phyloP scores from a whole-genome alignment of 2,797 vertebrate species.

The Cetoscarus ocellatus region DNA sequence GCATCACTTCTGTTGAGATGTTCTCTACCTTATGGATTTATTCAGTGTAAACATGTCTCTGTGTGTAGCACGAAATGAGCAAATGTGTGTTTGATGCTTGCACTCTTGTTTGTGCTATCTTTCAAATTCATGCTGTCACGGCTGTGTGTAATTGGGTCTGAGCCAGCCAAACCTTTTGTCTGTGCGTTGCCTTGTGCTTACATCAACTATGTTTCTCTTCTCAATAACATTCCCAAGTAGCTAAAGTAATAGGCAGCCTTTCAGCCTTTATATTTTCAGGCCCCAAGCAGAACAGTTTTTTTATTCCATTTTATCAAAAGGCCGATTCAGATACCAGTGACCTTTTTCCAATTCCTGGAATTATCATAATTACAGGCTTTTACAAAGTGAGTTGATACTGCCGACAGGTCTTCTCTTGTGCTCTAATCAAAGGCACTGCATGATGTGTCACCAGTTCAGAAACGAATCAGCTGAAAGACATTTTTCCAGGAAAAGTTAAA shows the following conservation, averaged over 20 bases:
- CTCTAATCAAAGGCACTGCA: background rate
- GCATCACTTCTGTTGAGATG: slow-evolving; percentile 22
- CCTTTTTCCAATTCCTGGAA: slow-evolving; percentile 10
- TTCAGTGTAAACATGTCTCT: slow-evolving; percentile 15
- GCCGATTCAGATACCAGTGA: slow-evolving; percentile 1
- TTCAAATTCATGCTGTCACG: slow-evolving; percentile 47
- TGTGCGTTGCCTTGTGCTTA: slow-evolving; percentile 62
- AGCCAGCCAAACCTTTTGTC: slow-evolving; percentile 57
- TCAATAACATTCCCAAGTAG: slow-evolving; percentile 24
- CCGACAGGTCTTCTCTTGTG: background rate
- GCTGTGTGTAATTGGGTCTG: slow-evolving; percentile 56
- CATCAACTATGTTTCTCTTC: slow-evolving; percentile 55
- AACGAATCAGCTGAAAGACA: background rate
- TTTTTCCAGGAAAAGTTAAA: background rate
- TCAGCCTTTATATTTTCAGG: slow-evolving; percentile 12
- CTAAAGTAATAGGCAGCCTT: slow-evolving; percentile 30
- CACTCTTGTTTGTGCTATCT: slow-evolving; percentile 28
- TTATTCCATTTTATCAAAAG: slow-evolving; percentile 7
- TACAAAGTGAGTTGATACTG: background rate
- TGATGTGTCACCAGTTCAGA: background rate
- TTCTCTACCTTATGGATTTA: slow-evolving; percentile 5
- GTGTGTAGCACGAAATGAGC: background rate
- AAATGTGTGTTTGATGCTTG: background rate
- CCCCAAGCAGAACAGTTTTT: background rate
- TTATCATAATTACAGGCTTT: background rate